Conservation (phyloP, 2,888 invertebrate genomes). For the Drosophila bunnanda region DNA sequence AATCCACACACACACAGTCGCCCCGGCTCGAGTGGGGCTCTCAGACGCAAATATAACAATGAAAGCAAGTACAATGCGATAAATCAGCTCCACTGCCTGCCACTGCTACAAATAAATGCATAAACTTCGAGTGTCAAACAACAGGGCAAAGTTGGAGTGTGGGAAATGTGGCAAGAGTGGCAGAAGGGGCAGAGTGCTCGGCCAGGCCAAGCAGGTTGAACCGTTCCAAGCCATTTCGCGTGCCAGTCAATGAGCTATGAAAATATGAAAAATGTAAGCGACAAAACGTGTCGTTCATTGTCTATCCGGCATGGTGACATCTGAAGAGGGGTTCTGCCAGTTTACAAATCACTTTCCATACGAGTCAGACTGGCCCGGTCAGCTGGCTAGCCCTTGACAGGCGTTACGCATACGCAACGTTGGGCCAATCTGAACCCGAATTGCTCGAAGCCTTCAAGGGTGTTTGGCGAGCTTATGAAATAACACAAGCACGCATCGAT, state of each 20-base stretch:
- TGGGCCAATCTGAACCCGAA: slow-evolving; percentile 40
- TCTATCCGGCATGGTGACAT: slow-evolving; percentile 17
- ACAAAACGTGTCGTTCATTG: slow-evolving; percentile 48
- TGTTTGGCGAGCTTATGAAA: slow-evolving; percentile 55
- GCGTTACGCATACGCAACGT: slow-evolving; percentile 61
- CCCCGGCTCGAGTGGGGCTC: slow-evolving; percentile 32
- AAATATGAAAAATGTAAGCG: slow-evolving; percentile 61
- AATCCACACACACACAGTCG: slow-evolving; percentile 36
- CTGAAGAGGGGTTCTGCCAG: slow-evolving; percentile 37
- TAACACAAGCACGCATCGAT: slow-evolving; percentile 60
- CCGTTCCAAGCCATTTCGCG: slow-evolving; percentile 67
- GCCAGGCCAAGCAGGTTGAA: slow-evolving; percentile 16
- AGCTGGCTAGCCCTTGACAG: slow-evolving; percentile 26
- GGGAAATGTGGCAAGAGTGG: slow-evolving; percentile 2
- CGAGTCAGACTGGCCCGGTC: slow-evolving; percentile 17
- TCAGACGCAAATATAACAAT: slow-evolving; percentile 64
- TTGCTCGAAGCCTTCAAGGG: background rate
- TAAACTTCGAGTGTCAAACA: slow-evolving; percentile 70
- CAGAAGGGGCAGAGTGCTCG: slow-evolving; percentile 1
- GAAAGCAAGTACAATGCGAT: slow-evolving; percentile 65
- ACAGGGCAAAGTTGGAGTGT: slow-evolving; percentile 25
- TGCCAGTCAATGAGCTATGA: slow-evolving; percentile 72
- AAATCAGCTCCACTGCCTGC: slow-evolving; percentile 60
- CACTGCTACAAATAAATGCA: slow-evolving; percentile 70
- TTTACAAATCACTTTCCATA: slow-evolving; percentile 46